Evolutionary conservation across 2,113 vertebrate genomes (phyloP), one percentile per base, ranked within the genome.

Genomic region (Cyanocitta stelleri): DNA sequence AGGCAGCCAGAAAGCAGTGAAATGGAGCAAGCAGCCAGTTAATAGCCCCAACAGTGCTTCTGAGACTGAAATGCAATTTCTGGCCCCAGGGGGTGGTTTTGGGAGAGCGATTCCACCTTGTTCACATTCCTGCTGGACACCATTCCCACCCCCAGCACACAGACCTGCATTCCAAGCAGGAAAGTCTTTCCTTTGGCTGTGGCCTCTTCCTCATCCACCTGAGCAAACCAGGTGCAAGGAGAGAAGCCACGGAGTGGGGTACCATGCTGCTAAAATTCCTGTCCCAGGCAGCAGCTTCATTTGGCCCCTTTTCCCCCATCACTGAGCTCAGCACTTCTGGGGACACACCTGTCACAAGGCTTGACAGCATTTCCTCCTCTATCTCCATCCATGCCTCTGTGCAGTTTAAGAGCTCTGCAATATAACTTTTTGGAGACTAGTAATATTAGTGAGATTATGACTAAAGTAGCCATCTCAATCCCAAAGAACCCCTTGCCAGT

Each of bases 1-100:
- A 79, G 78, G 82, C 93, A 93, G 78, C 41, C 94, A 95, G 87
- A 15, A 67, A 24, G 33, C 49, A 95, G 90, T 9, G 81, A 79
- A 85, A 93, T 69, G 66, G 48, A 88, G 82, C 69, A 59, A 76
- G 75, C 2, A 17, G 85, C 37, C 69, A 49, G 48, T 54, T 82
- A 55, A 78, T 43, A 67, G 94, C 85, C 81, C 64, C n/a, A 63
- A 2, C 93, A 19, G 51, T 11, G 30, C 48, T 82, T 41, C 77
- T 62, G 85, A 89, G 64, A 15, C 69, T 37, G 69, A 46, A 95
- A 91, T 64, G 75, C 71, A 79, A 90, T 76, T 26, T 27, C 61
- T 91, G 58, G 85, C 7, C 44, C 35, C 37, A 30, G 67, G 82
- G 46, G 77, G 92, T 87, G 44, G 63, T 89, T 91, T 93, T 43